Evolutionary conservation across 2,888 invertebrate species (phyloP).

Genomic region (Cristatella mucedo): DNA sequence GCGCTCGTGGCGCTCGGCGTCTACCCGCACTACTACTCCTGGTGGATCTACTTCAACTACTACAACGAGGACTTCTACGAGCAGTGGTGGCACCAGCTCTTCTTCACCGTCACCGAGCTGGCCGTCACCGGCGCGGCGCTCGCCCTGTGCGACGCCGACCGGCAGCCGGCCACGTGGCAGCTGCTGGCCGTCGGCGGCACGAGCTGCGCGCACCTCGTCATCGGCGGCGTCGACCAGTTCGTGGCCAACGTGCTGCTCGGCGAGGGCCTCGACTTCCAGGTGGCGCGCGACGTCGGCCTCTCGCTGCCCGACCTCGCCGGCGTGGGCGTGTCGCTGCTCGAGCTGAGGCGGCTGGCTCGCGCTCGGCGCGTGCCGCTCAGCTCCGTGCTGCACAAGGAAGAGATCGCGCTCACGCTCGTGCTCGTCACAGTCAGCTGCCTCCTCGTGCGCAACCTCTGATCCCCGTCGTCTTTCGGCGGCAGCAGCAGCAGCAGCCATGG

Average conservation of each 20-base stretch:
- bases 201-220: conserved; percentile 29
- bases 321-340: conserved; percentile 44
- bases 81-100: conserved; percentile 25
- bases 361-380: conserved; percentile 22
- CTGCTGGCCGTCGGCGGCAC: conserved; percentile 26
- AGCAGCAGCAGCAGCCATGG: too few relatives aligned
- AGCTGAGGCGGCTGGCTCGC: conserved; percentile 25
- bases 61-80: conserved; percentile 33
- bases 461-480: too few relatives aligned
- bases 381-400: conserved; percentile 33
- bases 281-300: conserved; percentile 31
- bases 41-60: conserved; percentile 36
- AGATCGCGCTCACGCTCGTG: conserved; percentile 28
- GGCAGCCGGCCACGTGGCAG: conserved; percentile 38
- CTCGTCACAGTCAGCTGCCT: conserved; percentile 19
- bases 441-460: conserved; percentile 14
- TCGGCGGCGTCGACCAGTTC: conserved; percentile 32
- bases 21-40: conserved; percentile 35
- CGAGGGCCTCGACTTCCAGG: conserved; percentile 44
- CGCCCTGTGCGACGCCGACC: conserved; percentile 23
- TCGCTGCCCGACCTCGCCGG: conserved; percentile 32
- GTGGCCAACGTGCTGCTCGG: conserved; percentile 24
- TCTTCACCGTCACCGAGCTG: conserved; percentile 32
- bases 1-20: conserved; percentile 24
- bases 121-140: conserved; percentile 26